Base-by-base conservation (phyloP, 2,797 vertebrate genomes). In the Typhlichthys eigenmanni region DNA sequence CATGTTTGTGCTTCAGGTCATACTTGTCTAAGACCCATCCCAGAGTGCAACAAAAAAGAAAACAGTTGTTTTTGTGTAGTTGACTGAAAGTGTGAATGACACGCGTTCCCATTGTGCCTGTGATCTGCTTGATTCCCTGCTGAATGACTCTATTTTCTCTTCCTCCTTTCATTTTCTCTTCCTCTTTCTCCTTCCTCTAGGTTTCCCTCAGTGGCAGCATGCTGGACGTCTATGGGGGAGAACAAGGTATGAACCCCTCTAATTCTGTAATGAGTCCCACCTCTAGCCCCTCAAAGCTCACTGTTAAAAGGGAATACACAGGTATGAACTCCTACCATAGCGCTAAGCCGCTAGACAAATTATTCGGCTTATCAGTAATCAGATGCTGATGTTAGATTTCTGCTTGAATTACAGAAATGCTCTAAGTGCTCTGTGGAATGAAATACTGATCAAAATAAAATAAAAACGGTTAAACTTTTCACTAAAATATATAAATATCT, bases 251-350 rank as follows among this genome's bases (percentile, higher is more conserved):
- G 91, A 91, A 92, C 78, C 70, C 92, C 87, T 78, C 92, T 92
- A 95, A 92, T 80, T 91, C 91, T 92, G 92, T 93, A 90, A 91
- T 96, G 85, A 94, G 93, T 81, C 94, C 92, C 89, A 89, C 91
- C 88, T 93, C 93, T 88, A 95, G 94, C 72, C 89, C 93, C 87
- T 86, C 91, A 87, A 94, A 90, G 84, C 89, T 95, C 81, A 94
- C 93, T 86, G 92, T 95, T 80, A 97, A 97, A 94, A 96, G 91
- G 87, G 95, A 98, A 93, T 91, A 92, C 85, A 87, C 94, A 95
- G 94, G 95, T 96, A 96, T 72, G 88, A 70, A 85, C 81, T 67
- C 77, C 85, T 85, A 84, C 78, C 84, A 76, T 62, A 85, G 84
- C 54, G 34, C 11, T 73, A 66, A 87, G 66, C 29, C 53, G 72